Percentiles rank a stretch among this genome's conserved stretches.
phyloP scores from a whole-genome alignment of 2,888 invertebrate species.

The Ptycholaimellus sp. region DNA sequence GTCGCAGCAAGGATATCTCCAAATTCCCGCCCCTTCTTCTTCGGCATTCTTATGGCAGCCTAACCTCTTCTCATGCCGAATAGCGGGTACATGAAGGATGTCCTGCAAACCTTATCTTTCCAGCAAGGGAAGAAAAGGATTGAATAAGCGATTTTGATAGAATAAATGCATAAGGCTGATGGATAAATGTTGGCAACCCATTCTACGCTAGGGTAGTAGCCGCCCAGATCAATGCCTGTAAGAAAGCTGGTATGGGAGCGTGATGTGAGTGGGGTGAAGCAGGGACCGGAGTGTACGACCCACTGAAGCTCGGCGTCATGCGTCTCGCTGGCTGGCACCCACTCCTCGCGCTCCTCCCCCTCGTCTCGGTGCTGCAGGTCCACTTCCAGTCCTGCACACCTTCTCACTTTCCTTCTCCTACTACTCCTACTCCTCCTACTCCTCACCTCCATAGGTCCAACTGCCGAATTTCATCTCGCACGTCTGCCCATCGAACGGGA shows the following conservation, averaged over 20 bases:
- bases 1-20: conserved; percentile 63
- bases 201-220: conserved; percentile 92
- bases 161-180: too few species aligned
- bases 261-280: not conserved
- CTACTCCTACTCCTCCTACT: conserved; percentile 11
- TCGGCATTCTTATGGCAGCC: not conserved
- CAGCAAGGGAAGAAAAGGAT: too few species aligned
- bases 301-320: too few species aligned
- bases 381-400: conserved; percentile 24
- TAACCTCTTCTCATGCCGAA: conserved; percentile 24
- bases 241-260: not conserved
- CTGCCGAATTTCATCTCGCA: conserved; percentile 25
- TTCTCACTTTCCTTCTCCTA: conserved; percentile 16
- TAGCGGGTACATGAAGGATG: conserved; percentile 54
- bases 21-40: conserved; percentile 2
- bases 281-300: not conserved
- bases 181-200: too few species aligned
- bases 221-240: conserved; percentile 68
- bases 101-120: too few species aligned
- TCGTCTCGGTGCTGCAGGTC: conserved; percentile 22
- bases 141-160: too few species aligned
- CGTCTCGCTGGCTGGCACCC: conserved; percentile 17
- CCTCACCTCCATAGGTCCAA: conserved; percentile 21
- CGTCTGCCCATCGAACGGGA: conserved; percentile 23
- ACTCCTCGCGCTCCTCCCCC: conserved; percentile 11